Conservation (phyloP, 2,113 vertebrate genomes). For the Amphilophus citrinellus region DNA sequence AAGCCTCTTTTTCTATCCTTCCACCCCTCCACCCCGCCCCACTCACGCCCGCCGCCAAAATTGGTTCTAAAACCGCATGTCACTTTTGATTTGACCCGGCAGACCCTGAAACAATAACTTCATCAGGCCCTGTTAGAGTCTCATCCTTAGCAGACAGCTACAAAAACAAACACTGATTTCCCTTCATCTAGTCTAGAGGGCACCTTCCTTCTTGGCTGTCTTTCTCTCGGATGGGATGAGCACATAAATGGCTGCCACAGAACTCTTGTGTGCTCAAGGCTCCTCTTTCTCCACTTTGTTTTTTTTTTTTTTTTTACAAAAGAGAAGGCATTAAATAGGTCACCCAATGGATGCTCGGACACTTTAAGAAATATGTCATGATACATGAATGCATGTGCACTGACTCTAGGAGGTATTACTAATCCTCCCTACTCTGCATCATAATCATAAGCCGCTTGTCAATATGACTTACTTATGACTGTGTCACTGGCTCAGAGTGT, state of each 20-base stretch:
- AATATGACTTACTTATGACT: conserved; percentile 38
- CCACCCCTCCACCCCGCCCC: background rate
- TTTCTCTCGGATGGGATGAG: conserved; percentile 14
- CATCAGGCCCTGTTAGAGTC: conserved; percentile 72
- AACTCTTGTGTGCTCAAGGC: conserved; percentile 1
- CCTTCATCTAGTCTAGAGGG: conserved; percentile 70
- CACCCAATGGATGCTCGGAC: conserved; percentile 5
- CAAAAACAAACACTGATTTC: conserved; percentile 74
- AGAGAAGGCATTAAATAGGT: conserved; percentile 29
- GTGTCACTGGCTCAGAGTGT: conserved; percentile 23
- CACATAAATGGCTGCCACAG: background rate
- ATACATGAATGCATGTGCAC: background rate
- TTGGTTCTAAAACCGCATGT: conserved; percentile 67
- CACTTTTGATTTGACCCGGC: conserved; percentile 77
- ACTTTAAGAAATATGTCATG: conserved; percentile 9
- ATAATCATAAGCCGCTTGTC: conserved; percentile 50
- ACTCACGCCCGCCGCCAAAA: conserved; percentile 38
- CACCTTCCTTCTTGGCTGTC: conserved; percentile 56
- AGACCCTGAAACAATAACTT: conserved; percentile 77
- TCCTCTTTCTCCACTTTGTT: background rate
- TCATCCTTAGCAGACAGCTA: conserved; percentile 65
- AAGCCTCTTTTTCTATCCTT: conserved; percentile 1
- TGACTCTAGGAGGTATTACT: conserved; percentile 14
- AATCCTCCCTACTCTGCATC: conserved; percentile 22
- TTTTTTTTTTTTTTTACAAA: background rate